Base-by-base conservation (phyloP, 2,888 invertebrate genomes). In the Trileptium ribeirensis region DNA sequence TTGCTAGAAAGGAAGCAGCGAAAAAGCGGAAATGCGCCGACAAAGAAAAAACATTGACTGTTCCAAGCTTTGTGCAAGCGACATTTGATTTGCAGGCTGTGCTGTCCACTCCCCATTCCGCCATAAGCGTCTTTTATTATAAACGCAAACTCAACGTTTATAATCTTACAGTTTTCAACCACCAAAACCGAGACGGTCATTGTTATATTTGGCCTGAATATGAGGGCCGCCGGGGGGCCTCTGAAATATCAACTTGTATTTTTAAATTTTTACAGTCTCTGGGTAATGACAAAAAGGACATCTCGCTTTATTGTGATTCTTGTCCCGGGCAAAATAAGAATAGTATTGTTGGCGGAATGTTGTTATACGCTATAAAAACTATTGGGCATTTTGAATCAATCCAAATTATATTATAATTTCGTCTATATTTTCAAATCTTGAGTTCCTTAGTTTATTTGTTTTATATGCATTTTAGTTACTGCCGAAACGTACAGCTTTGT, bases 401-500 rank as follows among this genome's bases (percentile, higher is more conserved):
- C 2, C 15, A 74, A n/a, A n/a, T n/a, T n/a, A n/a, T n/a, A n/a
- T n/a, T n/a, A n/a, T n/a, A n/a, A n/a, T n/a, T n/a, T n/a, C n/a
- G n/a, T n/a, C n/a, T n/a, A n/a, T n/a, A n/a, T n/a, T n/a, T n/a
- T n/a, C n/a, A n/a, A n/a, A n/a, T n/a, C n/a, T n/a, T n/a, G n/a
- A n/a, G n/a, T n/a, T n/a, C n/a, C n/a, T n/a, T n/a, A n/a, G n/a
- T n/a, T n/a, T n/a, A n/a, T n/a, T n/a, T n/a, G n/a, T n/a, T n/a
- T n/a, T n/a, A n/a, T n/a, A n/a, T n/a, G n/a, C n/a, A n/a, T n/a
- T 88, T 81, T 85, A 90, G 90, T 95, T 24, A 92, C 94, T 88
- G 92, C 94, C 0, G 92, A 93, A 87, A 92, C 93, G 87, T 93
- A 94, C 80, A 92, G 93, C 0, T 91, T 93, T 85, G 87, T 86